Evolutionary conservation across 2,113 vertebrate species (phyloP).

Genomic region (Oncorhynchus masou): DNA sequence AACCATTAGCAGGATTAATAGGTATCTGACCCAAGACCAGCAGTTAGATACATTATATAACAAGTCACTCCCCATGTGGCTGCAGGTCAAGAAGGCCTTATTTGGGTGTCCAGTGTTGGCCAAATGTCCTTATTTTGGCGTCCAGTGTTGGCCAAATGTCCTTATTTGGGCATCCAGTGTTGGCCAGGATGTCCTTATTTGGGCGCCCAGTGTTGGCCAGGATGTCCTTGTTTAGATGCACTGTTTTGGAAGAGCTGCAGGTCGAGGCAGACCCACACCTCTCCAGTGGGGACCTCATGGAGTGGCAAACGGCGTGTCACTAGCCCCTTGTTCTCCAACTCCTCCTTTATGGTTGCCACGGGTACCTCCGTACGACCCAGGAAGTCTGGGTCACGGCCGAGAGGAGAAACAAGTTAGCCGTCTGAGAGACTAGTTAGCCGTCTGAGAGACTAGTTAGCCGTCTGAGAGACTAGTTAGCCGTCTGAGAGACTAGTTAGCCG

Average conservation of each 20-base stretch:
- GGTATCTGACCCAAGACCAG: not conserved
- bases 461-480: too few relatives aligned
- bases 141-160: slow-evolving; percentile 4
- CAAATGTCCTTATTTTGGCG: slow-evolving; percentile 25
- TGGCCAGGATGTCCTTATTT: slow-evolving; percentile 19
- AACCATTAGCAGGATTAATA: not conserved
- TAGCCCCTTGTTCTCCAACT: slow-evolving; percentile 89
- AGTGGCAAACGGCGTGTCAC: slow-evolving; percentile 84
- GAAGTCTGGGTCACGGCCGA: slow-evolving; percentile 75
- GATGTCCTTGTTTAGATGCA: slow-evolving; percentile 39
- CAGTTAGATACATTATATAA: not conserved
- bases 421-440: too few relatives aligned
- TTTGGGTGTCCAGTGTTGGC: slow-evolving; percentile 24
- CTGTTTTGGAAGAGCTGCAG: slow-evolving; percentile 89
- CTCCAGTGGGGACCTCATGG: slow-evolving; percentile 91
- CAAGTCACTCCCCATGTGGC: not conserved
- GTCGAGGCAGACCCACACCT: slow-evolving; percentile 95
- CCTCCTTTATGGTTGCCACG: slow-evolving; percentile 93
- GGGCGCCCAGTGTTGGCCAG: slow-evolving; percentile 19
- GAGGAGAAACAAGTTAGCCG: not conserved
- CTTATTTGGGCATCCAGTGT: not conserved
- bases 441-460: too few relatives aligned
- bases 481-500: too few relatives aligned
- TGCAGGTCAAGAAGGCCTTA: slow-evolving; percentile 5
- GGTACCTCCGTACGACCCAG: slow-evolving; percentile 94